These are phyloP conservation scores for Trachythela sp. DNA, from an alignment of 64 coral and sea anemone genomes.

Conservation along the genomic window DNA sequence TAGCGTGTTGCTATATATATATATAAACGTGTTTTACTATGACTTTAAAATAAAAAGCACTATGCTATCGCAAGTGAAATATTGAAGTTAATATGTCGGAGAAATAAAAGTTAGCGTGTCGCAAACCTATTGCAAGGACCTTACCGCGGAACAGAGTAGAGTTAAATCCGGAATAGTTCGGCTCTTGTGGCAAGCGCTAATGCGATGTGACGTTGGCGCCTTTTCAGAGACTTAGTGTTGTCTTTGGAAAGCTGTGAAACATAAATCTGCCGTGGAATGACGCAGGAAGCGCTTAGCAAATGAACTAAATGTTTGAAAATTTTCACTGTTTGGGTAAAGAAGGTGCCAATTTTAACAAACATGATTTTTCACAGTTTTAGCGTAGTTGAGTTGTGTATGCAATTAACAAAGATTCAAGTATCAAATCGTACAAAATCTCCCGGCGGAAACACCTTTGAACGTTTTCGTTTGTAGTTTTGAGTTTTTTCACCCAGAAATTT, in stretches of 20 bases:
- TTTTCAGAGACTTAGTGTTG: background rate
- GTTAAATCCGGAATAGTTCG: background rate
- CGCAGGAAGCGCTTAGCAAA: conserved; percentile 20
- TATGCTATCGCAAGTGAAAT: no score
- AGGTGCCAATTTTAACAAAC: background rate
- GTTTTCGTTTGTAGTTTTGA: no score
- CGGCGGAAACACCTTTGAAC: no score
- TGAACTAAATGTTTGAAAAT: background rate
- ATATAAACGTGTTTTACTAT: no score
- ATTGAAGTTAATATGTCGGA: no score
- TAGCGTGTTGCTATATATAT: no score
- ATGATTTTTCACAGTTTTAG: background rate
- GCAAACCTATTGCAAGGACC: background rate
- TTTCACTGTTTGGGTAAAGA: background rate
- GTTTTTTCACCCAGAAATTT: no score
- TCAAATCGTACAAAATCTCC: no score
- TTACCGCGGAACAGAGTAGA: background rate
- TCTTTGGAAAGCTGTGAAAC: conserved; percentile 12
- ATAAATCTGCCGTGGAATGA: background rate
- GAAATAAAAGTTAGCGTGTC: background rate
- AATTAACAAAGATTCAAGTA: background rate
- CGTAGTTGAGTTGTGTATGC: background rate
- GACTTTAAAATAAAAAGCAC: no score
- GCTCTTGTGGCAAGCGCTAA: background rate
- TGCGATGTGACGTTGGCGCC: background rate